Conservation (phyloP, 2,113 vertebrate species). For the Scatophagus argus region DNA sequence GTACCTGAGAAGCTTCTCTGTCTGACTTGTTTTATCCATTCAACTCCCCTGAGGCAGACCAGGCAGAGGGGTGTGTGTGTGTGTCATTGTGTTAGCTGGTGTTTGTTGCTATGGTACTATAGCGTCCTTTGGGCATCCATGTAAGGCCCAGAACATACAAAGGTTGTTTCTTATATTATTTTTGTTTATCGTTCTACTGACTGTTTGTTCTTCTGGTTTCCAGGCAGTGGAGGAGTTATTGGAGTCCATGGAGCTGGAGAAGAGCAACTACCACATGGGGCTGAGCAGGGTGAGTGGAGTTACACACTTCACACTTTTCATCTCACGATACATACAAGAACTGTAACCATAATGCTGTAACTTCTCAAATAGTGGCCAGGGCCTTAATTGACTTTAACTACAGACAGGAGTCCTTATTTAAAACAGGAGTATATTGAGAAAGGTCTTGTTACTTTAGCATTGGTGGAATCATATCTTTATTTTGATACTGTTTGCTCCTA, state of each 20-base stretch:
- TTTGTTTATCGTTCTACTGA: slow-evolving; percentile 30
- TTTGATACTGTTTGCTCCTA: background rate
- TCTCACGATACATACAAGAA: background rate
- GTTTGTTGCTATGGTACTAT: slow-evolving; percentile 36
- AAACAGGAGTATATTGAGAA: background rate
- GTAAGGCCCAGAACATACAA: slow-evolving; percentile 3
- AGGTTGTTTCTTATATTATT: too few species aligned
- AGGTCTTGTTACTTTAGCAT: background rate
- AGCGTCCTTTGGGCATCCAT: slow-evolving; percentile 21
- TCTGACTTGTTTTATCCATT: slow-evolving; percentile 17
- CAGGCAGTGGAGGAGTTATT: background rate
- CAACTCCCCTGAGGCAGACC: slow-evolving; percentile 13
- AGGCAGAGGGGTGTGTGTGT: background rate
- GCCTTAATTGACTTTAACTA: background rate
- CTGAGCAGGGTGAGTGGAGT: slow-evolving; percentile 5
- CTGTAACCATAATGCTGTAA: background rate
- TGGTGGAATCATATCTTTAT: background rate
- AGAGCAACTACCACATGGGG: background rate
- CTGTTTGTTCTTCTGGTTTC: slow-evolving; percentile 50
- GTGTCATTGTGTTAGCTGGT: slow-evolving; percentile 16
- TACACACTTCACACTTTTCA: background rate
- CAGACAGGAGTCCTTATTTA: background rate
- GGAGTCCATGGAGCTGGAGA: background rate
- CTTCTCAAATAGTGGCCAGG: background rate
- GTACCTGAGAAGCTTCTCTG: slow-evolving; percentile 6